These are phyloP conservation scores for Caenorhabditis panamensis DNA, from an alignment of 2,888 invertebrate species.

Conservation along the genomic window DNA sequence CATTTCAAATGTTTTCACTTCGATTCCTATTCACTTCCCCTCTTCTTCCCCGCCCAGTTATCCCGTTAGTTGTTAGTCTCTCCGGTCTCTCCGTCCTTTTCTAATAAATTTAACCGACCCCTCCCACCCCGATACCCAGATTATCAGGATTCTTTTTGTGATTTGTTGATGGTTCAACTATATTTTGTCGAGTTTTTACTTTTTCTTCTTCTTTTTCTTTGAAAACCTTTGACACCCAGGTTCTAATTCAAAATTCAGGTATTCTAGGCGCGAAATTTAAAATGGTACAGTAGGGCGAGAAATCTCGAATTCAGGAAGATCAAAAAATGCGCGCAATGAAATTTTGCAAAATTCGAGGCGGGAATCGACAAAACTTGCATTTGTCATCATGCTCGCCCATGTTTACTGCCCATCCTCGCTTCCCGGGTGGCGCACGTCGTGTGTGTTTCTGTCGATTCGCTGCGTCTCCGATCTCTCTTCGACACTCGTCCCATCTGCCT, in stretches of 20 bases:
- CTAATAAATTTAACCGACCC: slow-evolving; percentile 32
- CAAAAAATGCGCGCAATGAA: no score
- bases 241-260: no score
- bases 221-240: no score
- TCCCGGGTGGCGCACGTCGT: slow-evolving; percentile 3
- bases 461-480: slow-evolving; percentile 6
- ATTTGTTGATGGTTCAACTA: slow-evolving; percentile 1
- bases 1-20: slow-evolving; percentile 40
- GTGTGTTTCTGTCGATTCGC: slow-evolving; percentile 1
- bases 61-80: slow-evolving; percentile 9
- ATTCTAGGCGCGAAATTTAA: no score
- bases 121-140: neutral
- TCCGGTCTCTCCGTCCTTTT: neutral
- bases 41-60: neutral
- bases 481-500: neutral
- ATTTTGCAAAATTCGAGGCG: neutral
- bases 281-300: no score
- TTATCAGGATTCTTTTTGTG: neutral
- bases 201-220: no score
- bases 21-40: slow-evolving; percentile 8
- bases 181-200: neutral
- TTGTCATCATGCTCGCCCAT: neutral
- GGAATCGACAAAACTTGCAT: neutral
- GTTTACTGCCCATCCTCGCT: neutral
- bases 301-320: no score